phyloP scores from a whole-genome alignment of 2,888 invertebrate species.

The Aplocera efformata region DNA sequence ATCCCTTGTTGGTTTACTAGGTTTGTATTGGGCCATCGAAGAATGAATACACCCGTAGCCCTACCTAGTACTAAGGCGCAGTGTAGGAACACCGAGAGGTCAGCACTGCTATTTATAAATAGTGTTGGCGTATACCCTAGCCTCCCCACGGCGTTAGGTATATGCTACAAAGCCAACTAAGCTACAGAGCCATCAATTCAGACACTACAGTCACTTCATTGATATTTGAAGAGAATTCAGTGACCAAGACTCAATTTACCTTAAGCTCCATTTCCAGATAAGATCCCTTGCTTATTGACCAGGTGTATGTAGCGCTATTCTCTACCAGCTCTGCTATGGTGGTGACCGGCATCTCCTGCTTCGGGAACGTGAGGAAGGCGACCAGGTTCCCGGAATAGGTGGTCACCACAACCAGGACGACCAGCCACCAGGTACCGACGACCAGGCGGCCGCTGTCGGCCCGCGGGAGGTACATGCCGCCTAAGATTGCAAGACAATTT shows the following conservation, averaged over 20 bases:
- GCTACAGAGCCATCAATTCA: too few species aligned
- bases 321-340: conserved; percentile 84
- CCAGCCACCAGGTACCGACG: conserved; percentile 95
- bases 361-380: conserved; percentile 95
- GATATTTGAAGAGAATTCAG: too few species aligned
- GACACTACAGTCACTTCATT: too few species aligned
- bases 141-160: too few species aligned
- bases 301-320: conserved; percentile 80
- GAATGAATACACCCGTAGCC: too few species aligned
- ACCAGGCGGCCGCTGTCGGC: conserved; percentile 92
- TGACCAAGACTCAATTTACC: conserved; percentile 29
- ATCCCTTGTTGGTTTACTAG: too few species aligned
- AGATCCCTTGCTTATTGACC: conserved; percentile 89
- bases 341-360: conserved; percentile 86
- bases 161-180: too few species aligned
- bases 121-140: too few species aligned
- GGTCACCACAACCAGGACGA: conserved; percentile 92
- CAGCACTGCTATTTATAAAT: too few species aligned
- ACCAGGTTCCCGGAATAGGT: conserved; percentile 96
- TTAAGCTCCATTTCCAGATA: conserved; percentile 83
- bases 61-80: too few species aligned
- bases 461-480: conserved; percentile 91
- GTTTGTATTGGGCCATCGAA: too few species aligned
- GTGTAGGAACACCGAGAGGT: too few species aligned
- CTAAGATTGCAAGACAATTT: conserved; percentile 59